A percentile compares a stretch with the other conserved stretches of the same genome.
Conservation (phyloP, 2,797 vertebrate species). For the Gymnopithys bicolor region DNA sequence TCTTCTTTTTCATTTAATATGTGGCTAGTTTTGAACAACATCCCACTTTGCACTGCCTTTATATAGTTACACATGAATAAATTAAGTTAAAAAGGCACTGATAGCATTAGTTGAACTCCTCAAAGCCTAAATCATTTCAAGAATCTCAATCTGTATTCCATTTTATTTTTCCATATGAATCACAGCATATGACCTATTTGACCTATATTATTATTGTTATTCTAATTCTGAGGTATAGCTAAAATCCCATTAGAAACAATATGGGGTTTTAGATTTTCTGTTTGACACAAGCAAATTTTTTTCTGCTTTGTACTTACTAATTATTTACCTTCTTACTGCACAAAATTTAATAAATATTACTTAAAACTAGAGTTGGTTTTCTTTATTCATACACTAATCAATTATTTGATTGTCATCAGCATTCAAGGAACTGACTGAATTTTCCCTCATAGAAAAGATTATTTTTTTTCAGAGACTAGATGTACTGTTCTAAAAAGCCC, state of each 20-base stretch:
- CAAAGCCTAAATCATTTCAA: not conserved
- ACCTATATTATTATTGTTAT: not conserved
- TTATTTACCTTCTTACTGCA: not conserved
- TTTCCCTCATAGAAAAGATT: not conserved
- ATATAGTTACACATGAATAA: slow-evolving; percentile 23
- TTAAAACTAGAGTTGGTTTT: not conserved
- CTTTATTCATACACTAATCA: not conserved
- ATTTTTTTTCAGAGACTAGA: not conserved
- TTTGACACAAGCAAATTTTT: not conserved
- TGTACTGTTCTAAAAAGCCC: not conserved
- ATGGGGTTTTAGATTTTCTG: not conserved
- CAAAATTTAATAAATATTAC: not conserved
- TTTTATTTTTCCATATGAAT: not conserved
- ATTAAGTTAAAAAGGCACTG: not conserved
- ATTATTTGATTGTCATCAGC: not conserved
- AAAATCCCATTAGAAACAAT: not conserved
- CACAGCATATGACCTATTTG: not conserved
- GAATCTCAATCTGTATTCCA: not conserved
- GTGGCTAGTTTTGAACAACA: slow-evolving; percentile 64
- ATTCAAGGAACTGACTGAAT: not conserved
- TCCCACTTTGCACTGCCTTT: slow-evolving; percentile 60
- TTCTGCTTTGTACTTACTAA: not conserved
- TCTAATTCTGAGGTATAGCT: not conserved
- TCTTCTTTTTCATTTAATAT: slow-evolving; percentile 23
- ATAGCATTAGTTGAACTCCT: not conserved